phyloP scores from a whole-genome alignment of 2,797 vertebrate species.

The Leptatherina wallacei region DNA sequence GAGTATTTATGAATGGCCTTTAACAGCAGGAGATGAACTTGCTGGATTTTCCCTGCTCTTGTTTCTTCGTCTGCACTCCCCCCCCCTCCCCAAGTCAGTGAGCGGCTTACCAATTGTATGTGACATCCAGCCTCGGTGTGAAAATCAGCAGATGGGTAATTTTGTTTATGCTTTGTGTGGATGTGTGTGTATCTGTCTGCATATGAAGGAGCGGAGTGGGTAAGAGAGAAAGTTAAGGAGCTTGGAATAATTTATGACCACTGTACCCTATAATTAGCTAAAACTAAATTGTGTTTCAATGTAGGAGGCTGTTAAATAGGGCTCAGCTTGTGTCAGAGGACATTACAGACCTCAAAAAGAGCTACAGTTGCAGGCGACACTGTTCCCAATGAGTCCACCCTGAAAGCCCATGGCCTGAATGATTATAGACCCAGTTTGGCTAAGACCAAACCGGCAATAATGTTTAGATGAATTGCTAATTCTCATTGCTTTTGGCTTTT shows the following conservation, averaged over 20 bases:
- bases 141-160: slow-evolving; percentile 72
- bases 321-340: slow-evolving; percentile 67
- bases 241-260: slow-evolving; percentile 77
- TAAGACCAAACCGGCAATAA: slow-evolving; percentile 57
- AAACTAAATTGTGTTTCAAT: slow-evolving; percentile 78
- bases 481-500: slow-evolving; percentile 65
- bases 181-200: slow-evolving; percentile 45
- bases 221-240: slow-evolving; percentile 55
- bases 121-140: slow-evolving; percentile 64
- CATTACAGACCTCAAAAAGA: slow-evolving; percentile 59
- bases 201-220: slow-evolving; percentile 46
- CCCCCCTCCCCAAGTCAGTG: slow-evolving; percentile 21
- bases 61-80: slow-evolving; percentile 38
- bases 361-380: slow-evolving; percentile 30
- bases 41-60: slow-evolving; percentile 53
- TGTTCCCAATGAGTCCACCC: slow-evolving; percentile 30
- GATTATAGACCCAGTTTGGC: slow-evolving; percentile 51
- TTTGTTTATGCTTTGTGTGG: slow-evolving; percentile 61
- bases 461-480: slow-evolving; percentile 70
- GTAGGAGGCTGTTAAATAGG: slow-evolving; percentile 71
- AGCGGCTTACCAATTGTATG: slow-evolving; percentile 35
- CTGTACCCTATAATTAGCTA: slow-evolving; percentile 81
- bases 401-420: slow-evolving; percentile 50
- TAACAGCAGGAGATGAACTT: slow-evolving; percentile 68
- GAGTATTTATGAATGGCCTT: slow-evolving; percentile 77